Evolutionary conservation across 2,888 invertebrate genomes (phyloP), one percentile per base, ranked within the genome.

Genomic region (Caenorhabditis macrosperma): DNA sequence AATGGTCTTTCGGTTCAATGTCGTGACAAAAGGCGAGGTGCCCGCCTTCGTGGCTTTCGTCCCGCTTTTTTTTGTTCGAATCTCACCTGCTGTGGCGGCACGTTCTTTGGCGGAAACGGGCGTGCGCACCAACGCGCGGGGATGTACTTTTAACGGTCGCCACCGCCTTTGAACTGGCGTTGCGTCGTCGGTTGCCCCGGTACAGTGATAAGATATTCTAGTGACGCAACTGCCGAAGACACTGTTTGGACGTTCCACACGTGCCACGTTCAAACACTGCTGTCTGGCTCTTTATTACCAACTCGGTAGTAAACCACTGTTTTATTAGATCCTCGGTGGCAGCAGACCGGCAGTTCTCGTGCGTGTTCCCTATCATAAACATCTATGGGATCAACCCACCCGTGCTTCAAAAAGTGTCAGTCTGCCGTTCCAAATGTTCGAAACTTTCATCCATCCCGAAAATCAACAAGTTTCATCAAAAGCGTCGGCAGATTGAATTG

Each of bases 81-180:
- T 46, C 26, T 54, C 68, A 33, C 68, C 59, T 46, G 59, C 61
- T 71, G 52, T 69, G 52, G 17, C 61, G 52, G 44, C 68, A 44
- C 44, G 54, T 41, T 60, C 69, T 61, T 61, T 52, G 26, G 38
- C 52, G 17, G 44, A 44, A 44, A n/a, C 38, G 12, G 9, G 38
- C 15, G 38, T 63, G 63, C 52, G 63, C 44, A 55, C 55, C 55
- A 55, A 41, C 30, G 50, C 52, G 67, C 52, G 55, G 57, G 46
- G 57, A 38, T 38, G 38, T 38, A 38, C 38, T 38, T 44, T 44
- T 44, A 17, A 44, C 44, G 17, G 44, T 44, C 17, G 4, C 17
- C 44, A 20, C 44, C 44, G 57, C 59, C 57, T 68, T 68, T 68
- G 57, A 68, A 57, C 57, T 67, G 12, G 30, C 15, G 35, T 55